phyloP scores from a whole-genome alignment of 2,797 vertebrate genomes.

The Crypturellus tataupa region DNA sequence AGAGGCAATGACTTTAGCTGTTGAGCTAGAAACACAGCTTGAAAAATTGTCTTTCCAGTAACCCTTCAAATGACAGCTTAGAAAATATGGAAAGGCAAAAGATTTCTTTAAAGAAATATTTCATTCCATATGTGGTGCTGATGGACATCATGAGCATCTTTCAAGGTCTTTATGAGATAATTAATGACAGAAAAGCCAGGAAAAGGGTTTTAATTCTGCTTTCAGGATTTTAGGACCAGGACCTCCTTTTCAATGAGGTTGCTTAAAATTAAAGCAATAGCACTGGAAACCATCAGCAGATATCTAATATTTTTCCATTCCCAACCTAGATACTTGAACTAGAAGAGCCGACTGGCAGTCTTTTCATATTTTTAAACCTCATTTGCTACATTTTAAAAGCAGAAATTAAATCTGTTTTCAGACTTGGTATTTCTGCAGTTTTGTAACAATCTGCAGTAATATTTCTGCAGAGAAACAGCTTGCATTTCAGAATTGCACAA shows the following conservation, averaged over 20 bases:
- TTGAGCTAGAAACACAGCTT: not conserved
- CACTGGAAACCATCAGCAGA: slow-evolving; percentile 9
- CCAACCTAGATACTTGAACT: slow-evolving; percentile 62
- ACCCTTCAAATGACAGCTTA: not conserved
- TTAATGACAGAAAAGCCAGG: slow-evolving; percentile 8
- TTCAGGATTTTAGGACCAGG: slow-evolving; percentile 38
- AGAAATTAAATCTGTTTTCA: slow-evolving; percentile 58
- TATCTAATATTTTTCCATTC: slow-evolving; percentile 46
- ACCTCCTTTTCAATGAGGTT: slow-evolving; percentile 31
- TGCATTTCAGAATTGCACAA: slow-evolving; percentile 15
- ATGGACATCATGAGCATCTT: not conserved
- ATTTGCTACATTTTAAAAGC: slow-evolving; percentile 37
- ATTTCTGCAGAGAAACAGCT: slow-evolving; percentile 59
- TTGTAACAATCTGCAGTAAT: slow-evolving; percentile 36
- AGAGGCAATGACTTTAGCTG: not conserved
- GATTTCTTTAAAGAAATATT: not conserved
- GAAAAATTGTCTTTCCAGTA: not conserved
- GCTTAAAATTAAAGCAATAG: not conserved
- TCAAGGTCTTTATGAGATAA: slow-evolving; percentile 47
- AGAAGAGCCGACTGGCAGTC: slow-evolving; percentile 55
- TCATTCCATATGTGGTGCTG: not conserved
- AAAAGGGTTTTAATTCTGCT: slow-evolving; percentile 48
- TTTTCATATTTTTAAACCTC: slow-evolving; percentile 50
- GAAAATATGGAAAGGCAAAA: not conserved
- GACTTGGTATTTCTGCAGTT: slow-evolving; percentile 9